Conservation (phyloP, 2,113 vertebrate genomes). For the Tamias sibiricus region DNA sequence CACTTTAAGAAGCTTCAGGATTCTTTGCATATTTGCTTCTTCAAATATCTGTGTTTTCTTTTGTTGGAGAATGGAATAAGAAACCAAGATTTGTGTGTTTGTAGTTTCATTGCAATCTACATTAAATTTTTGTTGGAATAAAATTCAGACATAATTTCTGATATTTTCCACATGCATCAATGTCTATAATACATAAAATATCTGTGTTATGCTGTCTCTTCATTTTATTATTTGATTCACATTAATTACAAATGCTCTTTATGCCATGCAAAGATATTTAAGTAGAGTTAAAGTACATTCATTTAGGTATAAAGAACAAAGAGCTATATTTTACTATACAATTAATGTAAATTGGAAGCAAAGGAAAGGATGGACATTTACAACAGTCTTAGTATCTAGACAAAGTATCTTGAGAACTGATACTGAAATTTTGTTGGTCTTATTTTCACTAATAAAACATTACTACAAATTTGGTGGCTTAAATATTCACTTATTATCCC, state of each 20-base stretch:
- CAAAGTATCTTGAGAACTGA: not conserved
- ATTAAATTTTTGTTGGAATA: not conserved
- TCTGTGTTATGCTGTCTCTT: not conserved
- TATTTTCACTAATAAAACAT: not conserved
- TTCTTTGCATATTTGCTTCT: not conserved
- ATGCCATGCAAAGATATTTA: not conserved
- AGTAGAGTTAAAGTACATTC: not conserved
- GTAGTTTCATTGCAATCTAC: not conserved
- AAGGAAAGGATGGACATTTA: not conserved
- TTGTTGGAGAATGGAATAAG: not conserved
- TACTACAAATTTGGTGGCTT: not conserved
- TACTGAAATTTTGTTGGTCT: not conserved
- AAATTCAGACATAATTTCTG: not conserved
- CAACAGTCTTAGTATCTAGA: not conserved
- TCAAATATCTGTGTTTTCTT: not conserved
- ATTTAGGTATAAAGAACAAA: not conserved
- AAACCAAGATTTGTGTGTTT: not conserved
- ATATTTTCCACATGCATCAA: not conserved
- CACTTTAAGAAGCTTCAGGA: not conserved
- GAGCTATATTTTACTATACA: not conserved
- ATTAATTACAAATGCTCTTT: not conserved
- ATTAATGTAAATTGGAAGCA: not conserved
- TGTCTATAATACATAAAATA: not conserved
- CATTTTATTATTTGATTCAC: not conserved
- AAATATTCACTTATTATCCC: not conserved